phyloP scores from a whole-genome alignment of 1,140 invertebrate species.

The Heliconius eleuchia region DNA sequence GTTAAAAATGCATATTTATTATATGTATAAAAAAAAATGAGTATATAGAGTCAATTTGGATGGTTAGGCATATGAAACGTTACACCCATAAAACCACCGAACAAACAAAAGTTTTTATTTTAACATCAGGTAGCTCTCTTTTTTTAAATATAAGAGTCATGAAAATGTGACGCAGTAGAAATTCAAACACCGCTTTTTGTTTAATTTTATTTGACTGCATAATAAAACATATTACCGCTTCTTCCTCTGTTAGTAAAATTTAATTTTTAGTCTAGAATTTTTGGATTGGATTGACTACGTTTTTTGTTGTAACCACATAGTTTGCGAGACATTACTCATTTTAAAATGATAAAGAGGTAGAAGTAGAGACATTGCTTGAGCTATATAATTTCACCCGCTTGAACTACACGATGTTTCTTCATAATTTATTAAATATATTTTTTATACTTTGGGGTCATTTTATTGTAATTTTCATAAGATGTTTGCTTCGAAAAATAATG shows the following conservation, averaged over 20 bases:
- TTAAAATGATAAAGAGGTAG: background rate
- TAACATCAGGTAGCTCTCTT: conserved; percentile 5
- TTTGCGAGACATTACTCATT: background rate
- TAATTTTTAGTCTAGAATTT: no score
- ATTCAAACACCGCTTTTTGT: background rate
- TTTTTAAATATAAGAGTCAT: background rate
- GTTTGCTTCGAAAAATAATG: no score
- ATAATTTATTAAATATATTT: no score
- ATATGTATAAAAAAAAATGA: no score
- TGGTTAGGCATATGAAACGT: background rate
- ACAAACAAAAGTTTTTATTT: background rate
- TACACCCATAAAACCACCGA: background rate
- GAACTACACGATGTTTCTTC: background rate
- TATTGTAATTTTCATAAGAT: no score
- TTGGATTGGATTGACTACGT: no score
- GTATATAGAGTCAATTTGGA: background rate
- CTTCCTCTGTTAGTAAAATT: no score
- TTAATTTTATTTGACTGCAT: background rate
- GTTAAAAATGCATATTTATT: no score
- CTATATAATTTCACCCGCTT: background rate
- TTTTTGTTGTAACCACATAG: background rate
- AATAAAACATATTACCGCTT: background rate
- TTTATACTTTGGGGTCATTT: no score
- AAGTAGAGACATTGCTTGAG: background rate
- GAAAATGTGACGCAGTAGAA: background rate